Evolutionary conservation across 2,888 invertebrate species (phyloP).

Genomic region (Hirtodrosophila duncani): DNA sequence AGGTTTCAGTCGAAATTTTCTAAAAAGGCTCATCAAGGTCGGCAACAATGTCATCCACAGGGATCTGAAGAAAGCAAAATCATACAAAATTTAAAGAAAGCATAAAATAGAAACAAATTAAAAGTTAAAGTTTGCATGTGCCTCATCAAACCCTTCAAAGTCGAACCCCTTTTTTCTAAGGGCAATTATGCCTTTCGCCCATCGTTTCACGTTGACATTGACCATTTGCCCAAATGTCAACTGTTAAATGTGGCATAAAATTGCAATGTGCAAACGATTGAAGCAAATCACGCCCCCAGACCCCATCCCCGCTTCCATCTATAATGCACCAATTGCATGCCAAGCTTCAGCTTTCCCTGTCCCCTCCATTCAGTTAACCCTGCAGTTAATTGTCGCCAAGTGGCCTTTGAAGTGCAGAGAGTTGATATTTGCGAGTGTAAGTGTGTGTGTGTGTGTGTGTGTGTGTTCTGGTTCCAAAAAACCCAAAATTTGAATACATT

Average conservation of each 20-base stretch:
- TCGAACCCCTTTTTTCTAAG: no score
- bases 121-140: no score
- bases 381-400: conserved; percentile 56
- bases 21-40: no score
- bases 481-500: conserved; percentile 39
- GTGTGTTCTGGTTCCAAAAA: no score
- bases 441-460: no score
- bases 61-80: no score
- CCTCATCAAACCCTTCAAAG: no score
- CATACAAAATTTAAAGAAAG: no score
- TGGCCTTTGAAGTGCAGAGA: conserved; percentile 56
- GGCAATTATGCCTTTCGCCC: conserved; percentile 10
- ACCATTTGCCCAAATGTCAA: conserved; percentile 4
- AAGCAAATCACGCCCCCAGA: conserved; percentile 37
- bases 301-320: conserved; percentile 6
- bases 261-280: conserved; percentile 52
- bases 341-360: conserved; percentile 36
- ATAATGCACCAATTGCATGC: conserved; percentile 62
- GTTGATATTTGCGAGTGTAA: no score
- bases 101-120: no score
- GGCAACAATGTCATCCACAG: no score
- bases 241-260: conserved; percentile 62
- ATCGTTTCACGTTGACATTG: conserved; percentile 31
- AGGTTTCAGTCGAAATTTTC: no score
- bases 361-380: conserved; percentile 8